Base-by-base conservation (phyloP, 2,888 invertebrate species). In the Aplocera efformata region DNA sequence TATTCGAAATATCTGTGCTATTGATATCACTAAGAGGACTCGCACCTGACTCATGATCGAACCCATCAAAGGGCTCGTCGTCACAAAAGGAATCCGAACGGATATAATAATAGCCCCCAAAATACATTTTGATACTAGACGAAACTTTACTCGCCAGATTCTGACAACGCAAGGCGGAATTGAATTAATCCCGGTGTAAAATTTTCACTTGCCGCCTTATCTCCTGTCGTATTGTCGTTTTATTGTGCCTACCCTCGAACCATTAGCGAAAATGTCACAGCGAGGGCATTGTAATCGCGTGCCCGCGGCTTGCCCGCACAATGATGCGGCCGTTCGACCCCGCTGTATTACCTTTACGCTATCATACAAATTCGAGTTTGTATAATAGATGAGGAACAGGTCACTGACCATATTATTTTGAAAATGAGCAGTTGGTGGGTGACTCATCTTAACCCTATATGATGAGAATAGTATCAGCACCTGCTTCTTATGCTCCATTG, bases 221-320 rank as follows among this genome's bases (percentile, higher is more conserved):
- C 84, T 84, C 77, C 70, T 72, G 81, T 79, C 73, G 83, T 83
- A 84, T 83, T 85, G 85, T 86, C 85, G 77, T 82, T 85, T 86
- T 85, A 86, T 85, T 86, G 84, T 86, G 80, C 81, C 82, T 80
- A 75, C 83, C 84, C 81, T 80, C 79, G 69, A 82, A 86, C 86
- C 86, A 86, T 88, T 88, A 86, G 86, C 80, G 84, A 86, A 82
- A 88, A 88, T 88, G 85, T 88, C 86, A 86, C 80, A 77, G 76
- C 79, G 78, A 60, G 67, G 80, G 81, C 79, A 85, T 88, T 88
- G 86, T 86, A 72, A 75, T 76, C 80, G 75, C 71, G 66, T 61
- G 73, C 74, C 74, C 77, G 79, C 72, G 76, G 79, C 75, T 67
- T 67, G 69, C 72, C 78, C 75, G 72, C 72, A 85, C 86, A 86